Base-by-base conservation (phyloP, 2,888 invertebrate genomes). In the Monochamus alternatus region DNA sequence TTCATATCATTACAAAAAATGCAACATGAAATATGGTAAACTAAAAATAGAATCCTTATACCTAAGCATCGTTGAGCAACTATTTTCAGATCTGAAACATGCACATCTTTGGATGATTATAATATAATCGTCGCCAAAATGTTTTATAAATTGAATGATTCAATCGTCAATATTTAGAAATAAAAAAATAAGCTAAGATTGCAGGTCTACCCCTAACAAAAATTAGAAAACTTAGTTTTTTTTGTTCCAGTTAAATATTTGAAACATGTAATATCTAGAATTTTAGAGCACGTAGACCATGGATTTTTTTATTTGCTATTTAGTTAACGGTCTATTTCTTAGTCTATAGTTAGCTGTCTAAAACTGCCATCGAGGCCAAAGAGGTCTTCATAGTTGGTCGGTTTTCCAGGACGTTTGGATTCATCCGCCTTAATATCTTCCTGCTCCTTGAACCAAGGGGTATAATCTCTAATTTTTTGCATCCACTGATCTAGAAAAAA, bases 321-420 rank as follows among this genome's bases (percentile, higher is more conserved):
- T 69, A 12, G 10, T 8, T 7, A 60, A 62, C 60, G 51, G 38
- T 52, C 43, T 38, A 38, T 9, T 43, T 67, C 43, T 73, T 91
- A 96, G 90, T 96, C 96, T 85, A 97, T 96, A 84, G 93, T 92
- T 75, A 97, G 90, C 88, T 96, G 95, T 85, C 96, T 93, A 91
- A 96, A 96, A 65, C 96, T 95, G 58, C 96, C 96, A 84, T 96
- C 96, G 84, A 96, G 92, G n/a, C 96, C 96, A 85, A 97, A 96
- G 3, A 96, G 91, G 85, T 96, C 96, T 81, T 96, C 95, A 81
- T 94, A 93, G 82, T 95, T 96, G 86, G 95, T 96, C 78, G 96
- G 95, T 86, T 95, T 95, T 59, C 96, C 96, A 0, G 95, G 95
- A 85, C 97, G 92, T 76, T 95, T 92, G 0, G 94, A 89, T 87